A percentile compares a stretch with the other conserved stretches of the same genome.
phyloP scores from a whole-genome alignment of 30 jellyfish, hydroid and myxozoan species.

The Aurelia sp. region DNA sequence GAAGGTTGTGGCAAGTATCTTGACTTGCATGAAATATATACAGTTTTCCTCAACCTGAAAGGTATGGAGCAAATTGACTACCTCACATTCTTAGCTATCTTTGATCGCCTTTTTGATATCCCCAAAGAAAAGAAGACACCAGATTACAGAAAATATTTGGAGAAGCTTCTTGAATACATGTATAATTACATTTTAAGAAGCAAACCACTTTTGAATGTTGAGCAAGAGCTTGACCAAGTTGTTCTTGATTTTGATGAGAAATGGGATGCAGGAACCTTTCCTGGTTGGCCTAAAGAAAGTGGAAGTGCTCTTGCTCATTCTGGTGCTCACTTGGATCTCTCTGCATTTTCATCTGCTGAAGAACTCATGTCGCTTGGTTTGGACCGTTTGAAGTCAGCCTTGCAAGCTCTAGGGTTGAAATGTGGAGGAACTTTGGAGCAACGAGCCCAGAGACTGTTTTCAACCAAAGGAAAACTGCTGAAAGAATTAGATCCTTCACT shows the following conservation, averaged over 20 bases:
- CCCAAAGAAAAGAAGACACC: conserved; percentile 87
- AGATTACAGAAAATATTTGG: conserved; percentile 82
- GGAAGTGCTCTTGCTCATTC: conserved; percentile 95
- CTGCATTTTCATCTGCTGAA: conserved; percentile 94
- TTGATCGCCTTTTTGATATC: conserved; percentile 90
- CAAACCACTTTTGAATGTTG: conserved; percentile 85
- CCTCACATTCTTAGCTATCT: conserved; percentile 78
- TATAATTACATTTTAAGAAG: conserved; percentile 81
- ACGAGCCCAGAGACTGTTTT: conserved; percentile 91
- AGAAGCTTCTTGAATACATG: conserved; percentile 83
- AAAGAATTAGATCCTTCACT: conserved; percentile 83
- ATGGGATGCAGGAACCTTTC: conserved; percentile 88
- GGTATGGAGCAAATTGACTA: conserved; percentile 87
- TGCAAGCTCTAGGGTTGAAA: conserved; percentile 88
- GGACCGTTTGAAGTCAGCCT: conserved; percentile 90
- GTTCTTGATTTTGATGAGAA: conserved; percentile 79
- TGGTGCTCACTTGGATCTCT: conserved; percentile 92
- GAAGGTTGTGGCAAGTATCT: conserved; percentile 96
- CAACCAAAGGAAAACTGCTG: conserved; percentile 79
- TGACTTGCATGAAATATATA: conserved; percentile 91
- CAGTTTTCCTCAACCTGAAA: conserved; percentile 80
- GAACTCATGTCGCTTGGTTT: conserved; percentile 97
- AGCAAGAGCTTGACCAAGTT: conserved; percentile 80
- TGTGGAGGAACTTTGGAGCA: conserved; percentile 97
- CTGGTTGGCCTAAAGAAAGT: conserved; percentile 99